Conservation (phyloP, 2,113 vertebrate species). For the Camelus bactrianus region DNA sequence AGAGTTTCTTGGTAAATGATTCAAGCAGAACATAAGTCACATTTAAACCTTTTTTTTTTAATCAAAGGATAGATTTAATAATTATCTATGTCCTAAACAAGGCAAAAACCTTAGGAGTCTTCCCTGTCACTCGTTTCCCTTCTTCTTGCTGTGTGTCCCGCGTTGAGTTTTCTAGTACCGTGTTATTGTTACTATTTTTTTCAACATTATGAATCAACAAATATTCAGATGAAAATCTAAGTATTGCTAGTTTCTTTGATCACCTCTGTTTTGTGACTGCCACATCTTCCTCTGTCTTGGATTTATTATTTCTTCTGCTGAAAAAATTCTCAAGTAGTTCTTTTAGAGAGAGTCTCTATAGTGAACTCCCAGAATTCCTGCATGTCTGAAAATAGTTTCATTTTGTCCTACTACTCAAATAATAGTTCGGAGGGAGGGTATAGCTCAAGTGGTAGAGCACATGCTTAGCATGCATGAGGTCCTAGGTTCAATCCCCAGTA, state of each 20-base stretch:
- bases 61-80: neutral
- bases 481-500: no score
- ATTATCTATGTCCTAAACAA: neutral
- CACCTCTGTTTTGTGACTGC: neutral
- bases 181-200: neutral
- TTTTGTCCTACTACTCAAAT: neutral
- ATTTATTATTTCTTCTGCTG: constrained; percentile 7
- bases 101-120: neutral
- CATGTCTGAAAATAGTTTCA: neutral
- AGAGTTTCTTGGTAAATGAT: neutral
- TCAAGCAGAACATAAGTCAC: neutral
- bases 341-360: neutral
- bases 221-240: neutral
- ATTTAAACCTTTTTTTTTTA: neutral
- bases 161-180: neutral
- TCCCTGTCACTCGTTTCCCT: neutral
- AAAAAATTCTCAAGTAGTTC: neutral
- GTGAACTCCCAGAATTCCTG: neutral
- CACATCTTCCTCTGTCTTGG: neutral
- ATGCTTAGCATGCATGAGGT: no score
- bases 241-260: constrained; percentile 19
- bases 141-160: neutral
- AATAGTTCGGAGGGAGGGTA: neutral
- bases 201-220: neutral
- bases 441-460: no score